phyloP scores from a whole-genome alignment of 2,888 invertebrate species.

The Sicus ferrugineus region DNA sequence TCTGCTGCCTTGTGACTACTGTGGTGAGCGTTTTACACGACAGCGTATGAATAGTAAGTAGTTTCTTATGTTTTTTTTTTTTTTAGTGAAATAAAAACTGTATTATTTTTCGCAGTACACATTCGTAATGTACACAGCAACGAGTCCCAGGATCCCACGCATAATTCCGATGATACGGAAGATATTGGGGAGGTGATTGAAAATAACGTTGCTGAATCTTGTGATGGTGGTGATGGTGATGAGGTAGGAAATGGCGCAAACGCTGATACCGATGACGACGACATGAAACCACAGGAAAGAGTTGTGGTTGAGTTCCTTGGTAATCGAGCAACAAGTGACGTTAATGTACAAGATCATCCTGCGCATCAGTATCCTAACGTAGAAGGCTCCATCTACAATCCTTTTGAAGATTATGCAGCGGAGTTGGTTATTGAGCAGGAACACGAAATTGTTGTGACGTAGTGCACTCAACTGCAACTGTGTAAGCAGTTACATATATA shows the following conservation, averaged over 20 bases:
- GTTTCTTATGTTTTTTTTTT: not conserved
- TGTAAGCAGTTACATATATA: too few species aligned
- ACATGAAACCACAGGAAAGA: conserved; percentile 7
- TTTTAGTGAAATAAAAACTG: not conserved
- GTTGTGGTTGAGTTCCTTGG: conserved; percentile 25
- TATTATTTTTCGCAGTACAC: conserved; percentile 40
- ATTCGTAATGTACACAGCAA: conserved; percentile 41
- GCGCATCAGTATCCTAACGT: conserved; percentile 8
- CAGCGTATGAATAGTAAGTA: conserved; percentile 42
- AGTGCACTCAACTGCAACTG: too few species aligned
- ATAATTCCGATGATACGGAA: not conserved
- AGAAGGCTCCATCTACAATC: conserved; percentile 7
- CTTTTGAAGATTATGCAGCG: conserved; percentile 21
- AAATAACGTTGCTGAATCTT: not conserved
- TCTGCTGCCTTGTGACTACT: conserved; percentile 44
- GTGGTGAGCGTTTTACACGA: conserved; percentile 41
- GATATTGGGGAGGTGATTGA: not conserved
- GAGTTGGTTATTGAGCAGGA: conserved; percentile 42
- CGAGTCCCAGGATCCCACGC: conserved; percentile 17
- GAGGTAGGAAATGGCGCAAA: not conserved
- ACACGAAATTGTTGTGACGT: conserved; percentile 44
- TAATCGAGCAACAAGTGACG: conserved; percentile 15
- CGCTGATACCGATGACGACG: not conserved
- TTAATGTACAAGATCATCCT: conserved; percentile 3
- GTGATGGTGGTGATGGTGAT: not conserved